These are phyloP conservation scores for Agelas oroides DNA, from an alignment of 37 sponge, comb jelly and placozoan genomes.

Conservation along the genomic window DNA sequence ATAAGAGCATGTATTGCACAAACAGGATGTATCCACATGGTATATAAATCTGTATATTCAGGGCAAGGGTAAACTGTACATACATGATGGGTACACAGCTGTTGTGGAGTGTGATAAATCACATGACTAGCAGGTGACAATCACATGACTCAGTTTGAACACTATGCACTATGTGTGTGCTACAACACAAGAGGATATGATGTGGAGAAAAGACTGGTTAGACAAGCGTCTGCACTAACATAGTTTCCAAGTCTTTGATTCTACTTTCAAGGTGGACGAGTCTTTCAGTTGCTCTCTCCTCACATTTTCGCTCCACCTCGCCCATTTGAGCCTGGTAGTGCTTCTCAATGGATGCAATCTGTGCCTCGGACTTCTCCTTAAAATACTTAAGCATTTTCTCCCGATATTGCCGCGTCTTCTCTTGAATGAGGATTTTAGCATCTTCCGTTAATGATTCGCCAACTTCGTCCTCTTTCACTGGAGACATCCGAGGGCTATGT, in stretches of 20 bases:
- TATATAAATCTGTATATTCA: no score
- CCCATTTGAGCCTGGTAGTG: slow-evolving; percentile 49
- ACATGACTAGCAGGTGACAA: no score
- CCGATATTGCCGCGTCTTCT: slow-evolving; percentile 28
- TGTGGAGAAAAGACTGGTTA: background rate
- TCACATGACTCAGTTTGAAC: no score
- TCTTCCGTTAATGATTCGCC: background rate
- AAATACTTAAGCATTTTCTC: slow-evolving; percentile 33
- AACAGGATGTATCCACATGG: no score
- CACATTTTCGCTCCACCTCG: slow-evolving; percentile 42
- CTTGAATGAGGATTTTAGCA: slow-evolving; percentile 15
- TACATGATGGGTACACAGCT: no score
- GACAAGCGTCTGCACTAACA: slow-evolving; percentile 34
- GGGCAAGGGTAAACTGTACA: no score
- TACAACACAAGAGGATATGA: no score
- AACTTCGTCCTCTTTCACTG: background rate
- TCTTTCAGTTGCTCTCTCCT: slow-evolving; percentile 9
- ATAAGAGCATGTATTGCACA: no score
- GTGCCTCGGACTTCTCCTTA: slow-evolving; percentile 45
- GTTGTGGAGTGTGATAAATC: no score
- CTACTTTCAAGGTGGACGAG: slow-evolving; percentile 14
- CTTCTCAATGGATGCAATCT: slow-evolving; percentile 41
- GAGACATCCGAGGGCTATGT: slow-evolving; percentile 7
- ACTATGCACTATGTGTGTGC: no score
- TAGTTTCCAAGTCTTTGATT: slow-evolving; percentile 41